Evolutionary conservation across 2,113 vertebrate genomes (phyloP).

Genomic region (Glareola pratincola): DNA sequence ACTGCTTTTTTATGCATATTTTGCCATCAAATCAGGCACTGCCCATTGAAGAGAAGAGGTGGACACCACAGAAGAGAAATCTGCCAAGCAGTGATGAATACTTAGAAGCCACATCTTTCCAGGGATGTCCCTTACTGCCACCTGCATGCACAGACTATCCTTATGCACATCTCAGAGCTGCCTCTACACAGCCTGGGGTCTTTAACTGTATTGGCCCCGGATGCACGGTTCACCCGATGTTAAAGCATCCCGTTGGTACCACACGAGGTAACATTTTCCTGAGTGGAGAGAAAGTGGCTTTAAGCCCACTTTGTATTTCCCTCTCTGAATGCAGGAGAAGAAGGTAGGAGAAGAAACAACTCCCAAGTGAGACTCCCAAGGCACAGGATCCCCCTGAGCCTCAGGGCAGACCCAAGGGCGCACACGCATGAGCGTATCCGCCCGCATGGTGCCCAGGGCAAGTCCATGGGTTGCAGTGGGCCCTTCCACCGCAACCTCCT

Average conservation of each 20-base stretch:
- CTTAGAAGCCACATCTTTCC: background rate
- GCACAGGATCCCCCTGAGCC: background rate
- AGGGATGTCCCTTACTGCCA: background rate
- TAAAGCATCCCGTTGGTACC: accelerated
- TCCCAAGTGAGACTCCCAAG: background rate
- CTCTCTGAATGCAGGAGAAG: background rate
- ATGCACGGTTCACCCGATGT: no score
- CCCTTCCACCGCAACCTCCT: background rate
- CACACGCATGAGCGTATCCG: accelerated
- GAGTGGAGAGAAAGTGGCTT: background rate
- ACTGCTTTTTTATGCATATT: background rate
- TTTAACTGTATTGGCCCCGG: background rate
- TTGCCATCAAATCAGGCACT: background rate
- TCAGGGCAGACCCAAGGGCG: background rate
- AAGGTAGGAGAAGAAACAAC: background rate
- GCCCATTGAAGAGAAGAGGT: background rate
- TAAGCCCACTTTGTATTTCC: background rate
- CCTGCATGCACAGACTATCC: background rate
- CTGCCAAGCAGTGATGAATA: background rate
- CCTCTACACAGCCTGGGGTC: background rate
- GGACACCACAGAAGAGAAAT: background rate
- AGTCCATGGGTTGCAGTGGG: background rate
- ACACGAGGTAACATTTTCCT: background rate
- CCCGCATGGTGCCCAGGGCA: background rate
- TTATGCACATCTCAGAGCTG: background rate